Base-by-base conservation (phyloP, 1,140 invertebrate species). In the Euschistus heros region DNA sequence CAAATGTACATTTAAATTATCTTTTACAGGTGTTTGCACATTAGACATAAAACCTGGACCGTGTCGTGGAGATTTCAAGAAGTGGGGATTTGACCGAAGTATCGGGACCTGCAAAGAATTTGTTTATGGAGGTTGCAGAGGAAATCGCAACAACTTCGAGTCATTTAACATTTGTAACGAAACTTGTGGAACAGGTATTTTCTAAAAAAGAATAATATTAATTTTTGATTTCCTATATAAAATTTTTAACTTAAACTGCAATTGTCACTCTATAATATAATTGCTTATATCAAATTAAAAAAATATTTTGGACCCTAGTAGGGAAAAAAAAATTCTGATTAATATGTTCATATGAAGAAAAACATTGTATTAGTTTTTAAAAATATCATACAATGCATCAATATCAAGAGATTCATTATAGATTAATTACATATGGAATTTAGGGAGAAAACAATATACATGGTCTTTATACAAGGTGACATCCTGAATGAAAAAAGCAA, bases 51-150 rank as follows among this genome's bases (percentile, higher is more conserved):
- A 17, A 7, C 74, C 75, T 50, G 93, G 93, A 18, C 89, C 88
- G 0, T 98, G 94, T 74, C 80, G 86, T 61, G 90, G 89, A 1
- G 81, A 82, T 69, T 91, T 89, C 72, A 82, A 85, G 69, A 65
- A 70, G 15, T 72, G 69, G 68, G 67, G 64, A 42, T 94, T 86
- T 71, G 84, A 92, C 70, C 75, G 76, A 18, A 62, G 37, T 24
- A 67, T 64, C 20, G 55, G 57, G 22, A 68, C 52, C 57, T 68
- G 68, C 60, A 76, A 80, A 59, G 77, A 83, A 20, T 93, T 93
- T 72, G 80, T 78, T 65, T 92, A 87, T 70, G 83, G 84, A 54
- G 88, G 89, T 50, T 93, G 91, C 71, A 76, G 82, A 47, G 85
- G 82, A 0, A 90, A 89, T 70, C 76, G 77, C 63, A 91, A 91